phyloP scores from a whole-genome alignment of 2,888 invertebrate species.

The Aquatica leii region DNA sequence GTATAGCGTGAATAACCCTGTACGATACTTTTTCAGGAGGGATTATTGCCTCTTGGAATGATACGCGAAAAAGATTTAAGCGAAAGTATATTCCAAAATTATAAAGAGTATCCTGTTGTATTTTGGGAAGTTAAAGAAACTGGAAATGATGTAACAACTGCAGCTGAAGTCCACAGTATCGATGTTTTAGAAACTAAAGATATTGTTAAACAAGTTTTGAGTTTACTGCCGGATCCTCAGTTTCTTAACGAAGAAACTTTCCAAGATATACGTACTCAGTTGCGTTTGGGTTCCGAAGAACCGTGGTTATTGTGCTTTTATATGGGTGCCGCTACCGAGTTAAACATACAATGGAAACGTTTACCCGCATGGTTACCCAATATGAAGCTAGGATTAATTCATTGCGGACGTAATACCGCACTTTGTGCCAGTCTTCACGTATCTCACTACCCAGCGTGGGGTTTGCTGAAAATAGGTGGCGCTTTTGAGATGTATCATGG shows the following conservation, averaged over 20 bases:
- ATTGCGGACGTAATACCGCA: conserved; percentile 66
- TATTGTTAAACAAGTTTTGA: conserved; percentile 66
- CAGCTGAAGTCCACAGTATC: conserved; percentile 47
- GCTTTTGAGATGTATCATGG: conserved; percentile 79
- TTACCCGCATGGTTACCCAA: conserved; percentile 66
- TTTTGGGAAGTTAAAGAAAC: conserved; percentile 53
- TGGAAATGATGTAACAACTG: conserved; percentile 39
- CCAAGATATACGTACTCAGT: conserved; percentile 56
- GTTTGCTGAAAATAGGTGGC: conserved; percentile 76
- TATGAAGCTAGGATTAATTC: conserved; percentile 67
- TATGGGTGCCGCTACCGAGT: conserved; percentile 63
- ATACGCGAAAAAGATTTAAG: conserved; percentile 60
- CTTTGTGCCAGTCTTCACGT: conserved; percentile 69
- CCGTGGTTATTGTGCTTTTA: conserved; percentile 68
- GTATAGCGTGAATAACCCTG: too few species aligned
- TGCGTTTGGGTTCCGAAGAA: conserved; percentile 53
- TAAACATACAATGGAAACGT: conserved; percentile 68
- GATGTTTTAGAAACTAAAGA: conserved; percentile 62
- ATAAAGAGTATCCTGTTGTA: conserved; percentile 51
- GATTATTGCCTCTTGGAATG: conserved; percentile 65
- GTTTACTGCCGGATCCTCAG: conserved; percentile 68
- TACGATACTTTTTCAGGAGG: conserved; percentile 57
- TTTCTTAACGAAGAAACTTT: conserved; percentile 67
- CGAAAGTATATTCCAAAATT: conserved; percentile 57
- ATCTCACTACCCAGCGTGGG: conserved; percentile 72